A percentile compares a stretch with the other conserved stretches of the same genome.
These are phyloP conservation scores for Takifugu flavidus DNA, from an alignment of 2,113 vertebrate species.

Conservation along the genomic window DNA sequence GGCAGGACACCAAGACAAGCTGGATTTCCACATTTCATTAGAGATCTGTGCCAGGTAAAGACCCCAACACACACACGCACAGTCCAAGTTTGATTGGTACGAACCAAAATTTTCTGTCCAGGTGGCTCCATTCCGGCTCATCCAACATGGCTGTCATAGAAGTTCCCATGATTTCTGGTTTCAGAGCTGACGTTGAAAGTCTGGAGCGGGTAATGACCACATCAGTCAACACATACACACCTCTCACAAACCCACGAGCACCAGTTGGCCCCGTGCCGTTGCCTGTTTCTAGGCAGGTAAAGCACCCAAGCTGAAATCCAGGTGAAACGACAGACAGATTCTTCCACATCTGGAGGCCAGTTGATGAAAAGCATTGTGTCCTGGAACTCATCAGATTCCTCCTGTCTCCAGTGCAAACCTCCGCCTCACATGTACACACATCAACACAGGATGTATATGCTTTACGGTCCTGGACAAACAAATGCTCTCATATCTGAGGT, in stretches of 20 bases:
- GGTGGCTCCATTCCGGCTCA: conserved; percentile 90
- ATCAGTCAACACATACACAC: conserved; percentile 4
- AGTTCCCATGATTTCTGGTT: conserved; percentile 87
- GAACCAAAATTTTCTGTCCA: conserved; percentile 38
- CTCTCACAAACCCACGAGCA: not conserved
- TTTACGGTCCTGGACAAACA: conserved; percentile 5
- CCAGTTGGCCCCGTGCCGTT: not conserved
- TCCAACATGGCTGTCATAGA: conserved; percentile 93
- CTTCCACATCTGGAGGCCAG: conserved; percentile 78
- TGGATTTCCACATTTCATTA: conserved; percentile 83
- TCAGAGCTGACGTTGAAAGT: conserved; percentile 83
- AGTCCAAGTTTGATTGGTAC: not conserved
- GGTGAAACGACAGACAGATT: conserved; percentile 43
- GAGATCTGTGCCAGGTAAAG: conserved; percentile 86
- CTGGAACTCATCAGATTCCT: conserved; percentile 65
- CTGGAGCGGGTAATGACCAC: conserved; percentile 82
- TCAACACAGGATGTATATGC: conserved; percentile 10
- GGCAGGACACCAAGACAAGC: conserved; percentile 81
- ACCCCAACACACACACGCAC: not conserved
- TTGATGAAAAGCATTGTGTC: conserved; percentile 69
- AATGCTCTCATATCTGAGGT: not conserved
- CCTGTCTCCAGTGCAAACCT: conserved; percentile 20
- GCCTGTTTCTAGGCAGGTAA: conserved; percentile 41
- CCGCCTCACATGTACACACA: conserved; percentile 11
- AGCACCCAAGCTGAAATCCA: conserved; percentile 3